Percentiles rank a stretch among this genome's conserved stretches.
These are phyloP conservation scores for Scaptomyza pallida DNA, from an alignment of 1,140 invertebrate species.

Conservation along the genomic window DNA sequence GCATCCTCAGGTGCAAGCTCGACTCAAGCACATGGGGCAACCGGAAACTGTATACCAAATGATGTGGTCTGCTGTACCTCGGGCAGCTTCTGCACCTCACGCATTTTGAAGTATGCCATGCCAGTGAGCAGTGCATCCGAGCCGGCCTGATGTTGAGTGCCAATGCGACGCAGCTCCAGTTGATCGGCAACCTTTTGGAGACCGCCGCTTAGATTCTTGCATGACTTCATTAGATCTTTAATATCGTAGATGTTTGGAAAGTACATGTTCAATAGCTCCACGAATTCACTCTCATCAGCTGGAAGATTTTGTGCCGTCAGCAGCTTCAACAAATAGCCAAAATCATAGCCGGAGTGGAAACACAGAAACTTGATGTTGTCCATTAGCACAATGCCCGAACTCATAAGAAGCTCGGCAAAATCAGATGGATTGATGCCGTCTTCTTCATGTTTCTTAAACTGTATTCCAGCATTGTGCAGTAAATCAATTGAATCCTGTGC, in stretches of 20 bases:
- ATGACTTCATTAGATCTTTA: slow-evolving; percentile 99
- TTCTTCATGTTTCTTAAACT: slow-evolving; percentile 98
- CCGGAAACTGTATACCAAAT: slow-evolving; percentile 66
- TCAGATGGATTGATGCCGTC: slow-evolving; percentile 98
- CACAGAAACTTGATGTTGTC: slow-evolving; percentile 99
- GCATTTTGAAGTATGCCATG: slow-evolving; percentile 99
- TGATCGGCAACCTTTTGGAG: slow-evolving; percentile 98
- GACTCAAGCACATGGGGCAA: slow-evolving; percentile 67
- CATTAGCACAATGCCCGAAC: slow-evolving; percentile 97
- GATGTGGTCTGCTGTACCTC: slow-evolving; percentile 63
- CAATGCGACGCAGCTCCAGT: slow-evolving; percentile 94
- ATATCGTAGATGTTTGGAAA: slow-evolving; percentile 99
- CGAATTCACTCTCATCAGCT: slow-evolving; percentile 96
- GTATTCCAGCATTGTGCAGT: slow-evolving; percentile 97
- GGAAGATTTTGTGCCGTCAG: slow-evolving; percentile 95
- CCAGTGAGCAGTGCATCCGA: slow-evolving; percentile 98
- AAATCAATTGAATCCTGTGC: slow-evolving; percentile 99
- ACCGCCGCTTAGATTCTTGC: slow-evolving; percentile 98
- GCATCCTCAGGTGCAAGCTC: slow-evolving; percentile 29
- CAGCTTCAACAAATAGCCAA: slow-evolving; percentile 98
- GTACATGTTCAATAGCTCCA: slow-evolving; percentile 95
- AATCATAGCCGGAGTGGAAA: slow-evolving; percentile 99
- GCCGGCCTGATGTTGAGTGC: slow-evolving; percentile 98
- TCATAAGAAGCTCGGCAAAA: slow-evolving; percentile 98
- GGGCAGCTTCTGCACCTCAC: slow-evolving; percentile 89